Conservation (phyloP, 2,113 vertebrate species). For the Cottus gobio region DNA sequence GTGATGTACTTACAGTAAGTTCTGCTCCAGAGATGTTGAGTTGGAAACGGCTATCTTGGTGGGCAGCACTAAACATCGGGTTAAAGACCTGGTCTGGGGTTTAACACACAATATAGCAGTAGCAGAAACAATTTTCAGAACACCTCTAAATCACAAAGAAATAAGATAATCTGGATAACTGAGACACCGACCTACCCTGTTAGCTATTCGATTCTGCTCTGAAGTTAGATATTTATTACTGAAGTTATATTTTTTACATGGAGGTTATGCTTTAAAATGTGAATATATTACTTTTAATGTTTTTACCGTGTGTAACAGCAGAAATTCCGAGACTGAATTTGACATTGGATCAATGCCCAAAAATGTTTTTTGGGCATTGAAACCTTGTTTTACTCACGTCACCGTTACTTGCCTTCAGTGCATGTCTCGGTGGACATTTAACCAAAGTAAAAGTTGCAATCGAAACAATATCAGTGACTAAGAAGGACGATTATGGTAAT, state of each 20-base stretch:
- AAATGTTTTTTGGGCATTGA: no score
- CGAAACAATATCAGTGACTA: neutral
- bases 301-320: neutral
- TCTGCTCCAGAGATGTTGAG: conserved; percentile 80
- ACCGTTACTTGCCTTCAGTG: no score
- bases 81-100: conserved; percentile 81
- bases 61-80: conserved; percentile 81
- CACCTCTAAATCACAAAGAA: neutral
- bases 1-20: conserved; percentile 78
- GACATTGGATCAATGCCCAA: neutral
- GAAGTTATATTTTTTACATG: neutral
- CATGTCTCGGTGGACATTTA: no score
- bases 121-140: neutral
- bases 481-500: no score
- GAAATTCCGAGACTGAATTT: neutral
- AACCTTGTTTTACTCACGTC: no score
- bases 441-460: neutral
- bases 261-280: neutral
- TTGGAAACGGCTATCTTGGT: conserved; percentile 82
- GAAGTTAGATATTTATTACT: neutral
- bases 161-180: neutral
- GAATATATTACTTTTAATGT: neutral
- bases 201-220: neutral
- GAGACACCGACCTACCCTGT: neutral
- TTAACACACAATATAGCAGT: conserved; percentile 6